These are phyloP conservation scores for Ivindomyrus marchei DNA, from an alignment of 2,113 vertebrate species.

Conservation along the genomic window DNA sequence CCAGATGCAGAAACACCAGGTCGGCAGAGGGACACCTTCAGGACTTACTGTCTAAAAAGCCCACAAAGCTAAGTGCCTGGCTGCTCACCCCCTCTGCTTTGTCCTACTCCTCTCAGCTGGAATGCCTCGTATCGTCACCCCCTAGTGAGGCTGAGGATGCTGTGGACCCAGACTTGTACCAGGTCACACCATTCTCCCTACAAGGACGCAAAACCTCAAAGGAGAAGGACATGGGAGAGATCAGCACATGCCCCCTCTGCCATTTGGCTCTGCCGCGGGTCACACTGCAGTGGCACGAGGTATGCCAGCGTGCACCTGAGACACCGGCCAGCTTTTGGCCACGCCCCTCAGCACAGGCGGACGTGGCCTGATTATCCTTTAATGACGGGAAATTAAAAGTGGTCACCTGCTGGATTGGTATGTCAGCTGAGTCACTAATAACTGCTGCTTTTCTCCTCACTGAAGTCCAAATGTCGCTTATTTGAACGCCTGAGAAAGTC, in stretches of 20 bases:
- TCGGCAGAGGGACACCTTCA: background rate
- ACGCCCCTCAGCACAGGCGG: background rate
- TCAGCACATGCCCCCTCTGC: constrained; percentile 52
- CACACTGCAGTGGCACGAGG: constrained; percentile 54
- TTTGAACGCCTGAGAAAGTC: background rate
- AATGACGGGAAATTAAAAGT: background rate
- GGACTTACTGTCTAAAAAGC: background rate
- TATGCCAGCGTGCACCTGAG: constrained; percentile 14
- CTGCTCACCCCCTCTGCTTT: background rate
- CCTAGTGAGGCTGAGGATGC: background rate
- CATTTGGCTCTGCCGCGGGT: constrained; percentile 51
- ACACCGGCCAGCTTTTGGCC: background rate
- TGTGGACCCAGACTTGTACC: background rate
- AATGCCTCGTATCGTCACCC: background rate
- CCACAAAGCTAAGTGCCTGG: background rate
- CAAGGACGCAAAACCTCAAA: background rate
- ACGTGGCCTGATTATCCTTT: background rate
- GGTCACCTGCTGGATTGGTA: background rate
- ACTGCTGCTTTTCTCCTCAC: background rate
- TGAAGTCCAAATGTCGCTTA: background rate
- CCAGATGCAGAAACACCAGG: constrained; percentile 31
- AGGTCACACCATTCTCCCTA: background rate
- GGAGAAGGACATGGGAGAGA: constrained; percentile 32
- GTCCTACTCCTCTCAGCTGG: constrained; percentile 21
- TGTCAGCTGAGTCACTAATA: background rate